Evolutionary conservation across 2,113 vertebrate genomes (phyloP).

Genomic region (Progne subis): DNA sequence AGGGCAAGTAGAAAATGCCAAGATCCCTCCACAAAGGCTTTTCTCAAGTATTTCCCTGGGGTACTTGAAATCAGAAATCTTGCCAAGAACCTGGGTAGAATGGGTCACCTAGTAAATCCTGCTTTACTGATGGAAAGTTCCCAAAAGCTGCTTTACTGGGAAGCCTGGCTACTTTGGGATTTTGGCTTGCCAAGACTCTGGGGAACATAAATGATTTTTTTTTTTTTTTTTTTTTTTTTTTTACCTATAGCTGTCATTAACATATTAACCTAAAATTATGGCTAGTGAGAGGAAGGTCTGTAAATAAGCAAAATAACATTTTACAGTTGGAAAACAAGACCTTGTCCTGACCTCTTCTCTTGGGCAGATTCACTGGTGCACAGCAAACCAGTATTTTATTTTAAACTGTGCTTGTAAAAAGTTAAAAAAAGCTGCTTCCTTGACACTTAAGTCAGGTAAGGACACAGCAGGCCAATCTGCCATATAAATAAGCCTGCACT

Average conservation of each 20-base stretch:
- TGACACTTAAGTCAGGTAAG: slow-evolving; percentile 61
- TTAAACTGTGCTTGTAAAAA: slow-evolving; percentile 26
- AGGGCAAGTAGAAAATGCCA: not conserved
- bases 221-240: not conserved
- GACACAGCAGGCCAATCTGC: slow-evolving; percentile 4
- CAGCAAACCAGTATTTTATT: slow-evolving; percentile 42
- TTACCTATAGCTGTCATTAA: slow-evolving; percentile 41
- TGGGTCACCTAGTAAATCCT: not conserved
- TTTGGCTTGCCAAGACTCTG: not conserved
- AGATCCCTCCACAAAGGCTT: not conserved
- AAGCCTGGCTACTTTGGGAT: not conserved
- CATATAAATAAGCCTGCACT: slow-evolving; percentile 30
- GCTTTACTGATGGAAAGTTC: slow-evolving; percentile 14
- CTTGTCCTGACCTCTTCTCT: slow-evolving; percentile 43
- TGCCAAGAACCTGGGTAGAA: not conserved
- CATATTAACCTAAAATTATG: slow-evolving; percentile 21
- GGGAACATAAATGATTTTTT: not conserved
- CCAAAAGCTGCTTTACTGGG: not conserved
- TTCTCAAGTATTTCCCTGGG: not conserved
- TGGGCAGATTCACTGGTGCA: not conserved
- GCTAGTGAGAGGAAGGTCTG: not conserved
- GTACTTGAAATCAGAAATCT: not conserved
- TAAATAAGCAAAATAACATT: slow-evolving; percentile 36
- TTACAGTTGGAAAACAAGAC: slow-evolving; percentile 48
- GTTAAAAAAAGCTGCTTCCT: slow-evolving; percentile 32